phyloP scores from a whole-genome alignment of 2,797 vertebrate genomes.

The Eulemur coronatus region DNA sequence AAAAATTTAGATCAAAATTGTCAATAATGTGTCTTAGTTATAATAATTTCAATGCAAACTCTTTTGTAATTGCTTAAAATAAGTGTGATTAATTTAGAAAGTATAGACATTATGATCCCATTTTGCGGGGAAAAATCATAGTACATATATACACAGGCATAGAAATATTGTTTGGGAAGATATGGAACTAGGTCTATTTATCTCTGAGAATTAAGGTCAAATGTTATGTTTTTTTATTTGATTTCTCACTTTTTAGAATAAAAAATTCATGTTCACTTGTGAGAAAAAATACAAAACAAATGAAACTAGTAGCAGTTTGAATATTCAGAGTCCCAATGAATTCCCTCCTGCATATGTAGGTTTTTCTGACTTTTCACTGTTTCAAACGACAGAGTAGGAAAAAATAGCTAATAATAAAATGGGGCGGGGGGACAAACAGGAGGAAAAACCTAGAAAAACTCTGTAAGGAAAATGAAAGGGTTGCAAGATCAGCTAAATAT shows the following conservation, averaged over 20 bases:
- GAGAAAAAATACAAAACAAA: not conserved
- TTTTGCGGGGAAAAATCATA: not conserved
- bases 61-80: not conserved
- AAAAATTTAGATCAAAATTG: not conserved
- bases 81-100: not conserved
- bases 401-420: not conserved
- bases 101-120: not conserved
- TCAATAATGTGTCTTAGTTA: not conserved
- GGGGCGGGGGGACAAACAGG: accelerated
- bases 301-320: accelerated
- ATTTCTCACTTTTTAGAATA: not conserved
- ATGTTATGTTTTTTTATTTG: not conserved
- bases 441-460: not conserved
- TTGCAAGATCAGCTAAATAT: too few species aligned
- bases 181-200: not conserved
- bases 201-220: not conserved
- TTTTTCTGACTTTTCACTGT: not conserved
- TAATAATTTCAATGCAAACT: not conserved
- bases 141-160: accelerated
- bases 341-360: not conserved
- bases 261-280: not conserved
- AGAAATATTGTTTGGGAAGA: not conserved
- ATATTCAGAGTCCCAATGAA: accelerated
- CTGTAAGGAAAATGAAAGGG: not conserved
- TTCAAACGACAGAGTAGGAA: not conserved